A percentile compares a stretch with the other conserved stretches of the same genome.
Evolutionary conservation across 2,113 vertebrate genomes (phyloP).

Genomic region (Sinocyclocheilus grahami): DNA sequence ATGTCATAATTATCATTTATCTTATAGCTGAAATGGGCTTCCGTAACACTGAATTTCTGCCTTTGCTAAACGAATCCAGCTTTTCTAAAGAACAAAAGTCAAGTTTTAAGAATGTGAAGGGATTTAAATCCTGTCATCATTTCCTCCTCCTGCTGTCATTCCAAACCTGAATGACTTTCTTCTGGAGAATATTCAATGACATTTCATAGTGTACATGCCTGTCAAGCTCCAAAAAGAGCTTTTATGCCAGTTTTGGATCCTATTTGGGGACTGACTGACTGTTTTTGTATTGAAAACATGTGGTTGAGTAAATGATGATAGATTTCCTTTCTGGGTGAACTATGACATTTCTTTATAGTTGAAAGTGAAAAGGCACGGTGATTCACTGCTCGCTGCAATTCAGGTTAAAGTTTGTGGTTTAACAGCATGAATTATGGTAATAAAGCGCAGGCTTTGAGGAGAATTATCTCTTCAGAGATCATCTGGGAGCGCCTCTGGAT

Average conservation of each 20-base stretch:
- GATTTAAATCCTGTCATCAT: background rate
- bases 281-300: background rate
- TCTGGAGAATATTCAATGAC: background rate
- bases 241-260: background rate
- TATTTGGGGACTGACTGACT: background rate
- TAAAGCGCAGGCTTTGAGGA: background rate
- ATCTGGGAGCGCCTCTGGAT: background rate
- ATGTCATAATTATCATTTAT: background rate
- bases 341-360: background rate
- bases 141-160: background rate
- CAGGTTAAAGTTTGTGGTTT: conserved; percentile 1
- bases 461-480: background rate
- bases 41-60: background rate
- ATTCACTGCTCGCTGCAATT: background rate
- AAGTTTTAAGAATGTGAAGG: background rate
- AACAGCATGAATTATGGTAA: background rate
- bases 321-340: background rate
- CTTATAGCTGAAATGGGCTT: background rate
- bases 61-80: background rate
- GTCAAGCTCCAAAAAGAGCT: background rate
- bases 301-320: background rate
- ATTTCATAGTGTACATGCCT: background rate
- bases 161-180: background rate
- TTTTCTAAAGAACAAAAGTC: background rate
- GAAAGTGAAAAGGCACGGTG: background rate